Evolutionary conservation across 2,113 vertebrate species (phyloP), one percentile per base, ranked within the genome.

Genomic region (Pterophyllum scalare): DNA sequence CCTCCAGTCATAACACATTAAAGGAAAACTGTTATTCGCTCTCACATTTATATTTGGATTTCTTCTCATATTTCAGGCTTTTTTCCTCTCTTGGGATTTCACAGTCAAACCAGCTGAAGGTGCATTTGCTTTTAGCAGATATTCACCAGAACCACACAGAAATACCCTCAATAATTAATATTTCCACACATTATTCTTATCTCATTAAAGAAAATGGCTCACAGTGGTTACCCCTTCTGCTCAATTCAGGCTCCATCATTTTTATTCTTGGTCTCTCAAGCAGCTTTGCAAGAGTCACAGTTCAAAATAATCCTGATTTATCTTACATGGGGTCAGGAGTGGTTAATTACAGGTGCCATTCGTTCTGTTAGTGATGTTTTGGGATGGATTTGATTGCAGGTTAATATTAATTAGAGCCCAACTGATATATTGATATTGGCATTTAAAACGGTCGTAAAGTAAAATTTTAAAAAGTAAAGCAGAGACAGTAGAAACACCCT

Each of bases 1-100:
- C 74, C 77, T 58, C 8, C 19, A 70, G 78, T 19, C 26, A 24
- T 52, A 20, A 1, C 64, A 15, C 43, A 56, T 31, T 43, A n/a
- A 6, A 77, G 40, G 22, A 59, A 61, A 26, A 8, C 26, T 58
- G 60, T 26, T 78, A 59, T 76, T 79, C 88, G 22, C 31, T 60
- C 84, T 24, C 26, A 5, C 62, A 0, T 84, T 75, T 81, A 33
- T 58, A 35, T 78, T 79, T 79, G 40, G 11, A 28, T 43, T 70
- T 60, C 15, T 13, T 35, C 20, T 84, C 24, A 14, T 85, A 14
- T 15, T 78, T 12, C 9, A 5, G 57, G n/a, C 15, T 40, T 24
- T 12, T n/a, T 13, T 15, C 3, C 10, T 59, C 31, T 35, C 19
- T 57, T 2, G 1, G 43, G 56, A 57, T 38, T 43, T 57, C 19